Evolutionary conservation across 2,113 vertebrate genomes (phyloP).

Genomic region (Paradoxurus hermaphroditus): DNA sequence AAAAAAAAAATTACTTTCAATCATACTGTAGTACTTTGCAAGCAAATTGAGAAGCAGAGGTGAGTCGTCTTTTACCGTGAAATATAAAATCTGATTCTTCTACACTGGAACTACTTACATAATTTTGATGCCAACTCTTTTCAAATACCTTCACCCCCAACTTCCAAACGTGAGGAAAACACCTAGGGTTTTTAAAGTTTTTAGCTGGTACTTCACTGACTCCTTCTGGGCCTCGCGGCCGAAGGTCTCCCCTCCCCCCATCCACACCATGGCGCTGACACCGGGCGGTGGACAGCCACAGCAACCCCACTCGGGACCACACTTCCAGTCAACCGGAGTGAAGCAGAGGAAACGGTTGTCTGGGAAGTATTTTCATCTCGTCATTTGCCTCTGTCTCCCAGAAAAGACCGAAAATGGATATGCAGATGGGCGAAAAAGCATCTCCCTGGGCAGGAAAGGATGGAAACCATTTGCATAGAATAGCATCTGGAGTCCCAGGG

Average conservation of each 20-base stretch:
- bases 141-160: neutral
- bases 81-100: neutral
- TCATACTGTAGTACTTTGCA: neutral
- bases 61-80: neutral
- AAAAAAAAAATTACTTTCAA: neutral
- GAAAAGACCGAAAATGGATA: neutral
- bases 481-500: conserved; percentile 82
- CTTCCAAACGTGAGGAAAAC: neutral
- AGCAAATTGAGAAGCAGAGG: neutral
- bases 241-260: rapidly evolving
- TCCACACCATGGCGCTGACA: neutral
- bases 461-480: conserved; percentile 77
- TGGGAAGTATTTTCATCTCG: neutral
- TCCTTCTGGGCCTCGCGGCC: neutral
- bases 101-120: neutral
- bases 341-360: neutral
- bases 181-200: neutral
- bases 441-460: conserved; percentile 44
- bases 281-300: too few relatives aligned
- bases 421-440: conserved; percentile 54
- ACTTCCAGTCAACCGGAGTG: neutral
- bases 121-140: neutral
- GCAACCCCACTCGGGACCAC: rapidly evolving
- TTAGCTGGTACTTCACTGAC: neutral
- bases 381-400: neutral